Conservation (phyloP, 2,797 vertebrate genomes). For the Allochrocebus solatus region DNA sequence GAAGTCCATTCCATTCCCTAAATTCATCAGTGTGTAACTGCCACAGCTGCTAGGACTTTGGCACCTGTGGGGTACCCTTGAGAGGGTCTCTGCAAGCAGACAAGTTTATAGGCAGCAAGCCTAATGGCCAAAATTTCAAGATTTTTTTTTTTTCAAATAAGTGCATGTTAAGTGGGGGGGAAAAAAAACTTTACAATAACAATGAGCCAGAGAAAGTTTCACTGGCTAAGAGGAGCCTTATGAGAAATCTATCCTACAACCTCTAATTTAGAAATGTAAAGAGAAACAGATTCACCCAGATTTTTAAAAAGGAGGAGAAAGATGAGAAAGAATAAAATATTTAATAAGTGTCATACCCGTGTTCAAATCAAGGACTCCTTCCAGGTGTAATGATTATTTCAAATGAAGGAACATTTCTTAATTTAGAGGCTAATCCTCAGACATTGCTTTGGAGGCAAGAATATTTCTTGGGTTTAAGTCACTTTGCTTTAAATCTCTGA, state of each 20-base stretch:
- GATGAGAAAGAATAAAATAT: conserved; percentile 57
- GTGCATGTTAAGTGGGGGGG: conserved; percentile 57
- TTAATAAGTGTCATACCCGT: conserved; percentile 77
- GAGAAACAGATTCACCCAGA: conserved; percentile 80
- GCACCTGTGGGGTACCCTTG: conserved; percentile 83
- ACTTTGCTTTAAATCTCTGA: background rate
- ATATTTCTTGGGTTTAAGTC: background rate
- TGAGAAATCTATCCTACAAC: conserved; percentile 78
- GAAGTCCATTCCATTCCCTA: conserved; percentile 80
- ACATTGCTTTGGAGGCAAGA: background rate
- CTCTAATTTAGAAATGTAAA: conserved; percentile 74
- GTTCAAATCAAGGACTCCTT: conserved; percentile 74
- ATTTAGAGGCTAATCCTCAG: background rate
- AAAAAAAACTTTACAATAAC: conserved; percentile 71
- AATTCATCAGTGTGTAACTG: conserved; percentile 78
- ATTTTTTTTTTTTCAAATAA: conserved; percentile 86
- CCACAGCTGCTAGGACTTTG: conserved; percentile 82
- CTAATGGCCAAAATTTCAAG: conserved; percentile 84
- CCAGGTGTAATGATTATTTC: conserved; percentile 54
- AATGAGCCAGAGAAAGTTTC: conserved; percentile 74
- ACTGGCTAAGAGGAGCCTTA: conserved; percentile 76
- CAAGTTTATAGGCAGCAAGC: conserved; percentile 80
- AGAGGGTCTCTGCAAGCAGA: conserved; percentile 78
- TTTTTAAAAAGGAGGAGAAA: conserved; percentile 73
- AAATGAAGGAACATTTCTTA: conserved; percentile 67